Percentiles rank a stretch among this genome's conserved stretches.
Evolutionary conservation across 2,888 invertebrate genomes (phyloP).

Genomic region (Diarsia mendica): DNA sequence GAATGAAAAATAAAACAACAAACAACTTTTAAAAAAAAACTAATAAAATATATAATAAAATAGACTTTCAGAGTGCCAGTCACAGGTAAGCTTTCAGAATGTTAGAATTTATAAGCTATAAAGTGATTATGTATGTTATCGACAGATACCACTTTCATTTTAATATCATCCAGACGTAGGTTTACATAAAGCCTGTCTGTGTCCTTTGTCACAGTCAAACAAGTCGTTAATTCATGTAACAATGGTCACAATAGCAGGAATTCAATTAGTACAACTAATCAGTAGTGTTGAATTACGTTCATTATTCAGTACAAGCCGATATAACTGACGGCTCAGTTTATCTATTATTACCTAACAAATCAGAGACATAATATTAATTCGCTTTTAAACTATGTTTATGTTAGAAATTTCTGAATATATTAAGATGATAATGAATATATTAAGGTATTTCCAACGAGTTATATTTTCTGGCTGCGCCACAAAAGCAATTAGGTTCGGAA

Average conservation of each 20-base stretch:
- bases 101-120: background rate
- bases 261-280: constrained; percentile 4
- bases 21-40: no score
- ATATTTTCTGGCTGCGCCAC: background rate
- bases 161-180: no score
- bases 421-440: no score
- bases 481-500: background rate
- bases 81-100: background rate
- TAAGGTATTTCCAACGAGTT: background rate
- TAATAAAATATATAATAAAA: background rate
- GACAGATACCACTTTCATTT: background rate
- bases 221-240: background rate
- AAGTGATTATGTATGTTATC: background rate
- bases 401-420: background rate
- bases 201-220: background rate
- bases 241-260: background rate
- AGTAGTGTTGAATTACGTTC: background rate
- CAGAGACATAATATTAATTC: constrained; percentile 1
- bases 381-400: background rate
- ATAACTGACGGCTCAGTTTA: background rate
- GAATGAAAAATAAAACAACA: background rate
- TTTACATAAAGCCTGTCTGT: background rate
- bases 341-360: background rate
- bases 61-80: background rate
- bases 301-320: constrained; percentile 4